Evolutionary conservation across 2,888 invertebrate species (phyloP).

Genomic region (Ceramica pisi): DNA sequence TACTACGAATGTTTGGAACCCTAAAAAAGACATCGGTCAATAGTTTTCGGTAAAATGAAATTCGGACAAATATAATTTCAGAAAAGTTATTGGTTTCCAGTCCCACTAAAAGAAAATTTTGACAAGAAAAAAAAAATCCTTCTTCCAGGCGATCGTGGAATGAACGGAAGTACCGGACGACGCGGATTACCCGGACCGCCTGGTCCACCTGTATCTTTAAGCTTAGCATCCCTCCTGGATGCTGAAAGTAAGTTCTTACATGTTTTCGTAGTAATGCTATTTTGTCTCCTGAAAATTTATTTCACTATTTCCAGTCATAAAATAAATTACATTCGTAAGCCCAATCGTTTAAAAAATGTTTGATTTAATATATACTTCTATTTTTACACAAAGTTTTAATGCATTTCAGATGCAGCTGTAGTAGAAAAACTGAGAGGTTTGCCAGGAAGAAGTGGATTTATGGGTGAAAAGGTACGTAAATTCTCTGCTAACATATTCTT

Average conservation of each 20-base stretch:
- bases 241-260: neutral
- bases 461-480: conserved; percentile 73
- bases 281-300: no score
- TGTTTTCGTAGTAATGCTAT: neutral
- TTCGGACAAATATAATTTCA: no score
- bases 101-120: neutral
- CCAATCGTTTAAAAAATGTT: neutral
- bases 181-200: neutral
- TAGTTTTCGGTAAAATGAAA: no score
- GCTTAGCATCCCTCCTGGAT: neutral
- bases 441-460: conserved; percentile 75
- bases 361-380: neutral
- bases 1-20: no score
- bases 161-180: neutral
- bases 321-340: no score
- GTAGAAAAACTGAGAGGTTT: conserved; percentile 76
- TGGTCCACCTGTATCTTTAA: neutral
- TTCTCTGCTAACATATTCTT: no score
- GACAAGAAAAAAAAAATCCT: neutral
- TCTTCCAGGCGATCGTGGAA: neutral
- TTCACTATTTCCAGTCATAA: neutral
- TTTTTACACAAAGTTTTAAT: no score
- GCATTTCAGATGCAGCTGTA: conserved; percentile 72
- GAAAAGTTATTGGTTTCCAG: no score
- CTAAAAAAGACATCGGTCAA: no score